These are phyloP conservation scores for Stratiomys singularior DNA, from an alignment of 2,888 invertebrate genomes.

Conservation along the genomic window DNA sequence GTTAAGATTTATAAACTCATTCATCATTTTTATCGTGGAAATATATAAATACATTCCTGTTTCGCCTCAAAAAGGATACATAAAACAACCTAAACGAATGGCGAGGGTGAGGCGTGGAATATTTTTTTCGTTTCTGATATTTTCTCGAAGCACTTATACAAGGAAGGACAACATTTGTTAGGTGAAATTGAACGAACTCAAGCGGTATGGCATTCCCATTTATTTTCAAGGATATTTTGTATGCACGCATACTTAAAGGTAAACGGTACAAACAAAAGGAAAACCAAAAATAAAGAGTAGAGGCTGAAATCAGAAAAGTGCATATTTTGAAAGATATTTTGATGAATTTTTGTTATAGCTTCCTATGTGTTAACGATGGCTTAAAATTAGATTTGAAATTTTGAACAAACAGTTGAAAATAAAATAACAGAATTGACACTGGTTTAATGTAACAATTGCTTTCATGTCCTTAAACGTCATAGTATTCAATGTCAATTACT, in stretches of 20 bases:
- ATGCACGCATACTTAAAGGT: conserved; percentile 21
- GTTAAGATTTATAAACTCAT: conserved; percentile 66
- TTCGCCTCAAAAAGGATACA: conserved; percentile 22
- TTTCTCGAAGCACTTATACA: conserved; percentile 21
- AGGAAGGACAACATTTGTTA: conserved; percentile 40
- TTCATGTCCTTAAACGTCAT: no score
- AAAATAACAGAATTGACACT: no score
- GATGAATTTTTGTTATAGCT: no score
- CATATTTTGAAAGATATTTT: no score
- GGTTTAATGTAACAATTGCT: no score
- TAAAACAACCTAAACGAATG: neutral
- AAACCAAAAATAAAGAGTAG: conserved; percentile 41
- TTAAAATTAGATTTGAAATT: no score
- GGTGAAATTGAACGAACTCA: conserved; percentile 47
- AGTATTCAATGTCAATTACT: no score
- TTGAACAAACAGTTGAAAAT: no score
- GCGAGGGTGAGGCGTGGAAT: neutral
- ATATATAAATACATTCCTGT: conserved; percentile 57
- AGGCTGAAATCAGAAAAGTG: conserved; percentile 31
- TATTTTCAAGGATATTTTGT: neutral
- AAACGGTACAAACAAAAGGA: conserved; percentile 22
- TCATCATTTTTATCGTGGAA: conserved; percentile 67
- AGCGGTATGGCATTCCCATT: conserved; percentile 31
- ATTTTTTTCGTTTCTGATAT: conserved; percentile 58
- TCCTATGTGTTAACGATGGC: no score